These are phyloP conservation scores for Rana temporaria DNA, from an alignment of 2,113 vertebrate species.

Conservation along the genomic window DNA sequence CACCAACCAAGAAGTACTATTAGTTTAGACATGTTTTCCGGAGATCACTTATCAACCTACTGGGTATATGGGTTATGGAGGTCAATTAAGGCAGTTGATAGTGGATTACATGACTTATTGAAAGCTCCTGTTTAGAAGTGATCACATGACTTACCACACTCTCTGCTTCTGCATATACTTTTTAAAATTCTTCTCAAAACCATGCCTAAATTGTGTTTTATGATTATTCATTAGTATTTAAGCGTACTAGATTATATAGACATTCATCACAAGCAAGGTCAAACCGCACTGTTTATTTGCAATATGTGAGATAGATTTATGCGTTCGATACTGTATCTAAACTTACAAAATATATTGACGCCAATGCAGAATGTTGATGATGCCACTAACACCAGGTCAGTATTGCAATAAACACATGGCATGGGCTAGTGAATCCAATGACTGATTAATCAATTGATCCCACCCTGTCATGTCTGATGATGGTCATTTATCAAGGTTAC, in stretches of 20 bases:
- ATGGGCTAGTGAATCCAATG: slow-evolving; percentile 3
- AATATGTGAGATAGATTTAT: slow-evolving; percentile 8
- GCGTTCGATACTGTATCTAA: not conserved
- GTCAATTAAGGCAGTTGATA: too few species aligned
- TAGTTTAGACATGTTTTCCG: too few species aligned
- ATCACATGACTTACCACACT: too few species aligned
- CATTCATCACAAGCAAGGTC: slow-evolving; percentile 10
- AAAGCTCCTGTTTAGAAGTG: too few species aligned
- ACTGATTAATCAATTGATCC: slow-evolving; percentile 40
- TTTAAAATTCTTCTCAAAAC: too few species aligned
- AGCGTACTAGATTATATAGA: not conserved
- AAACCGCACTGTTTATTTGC: slow-evolving; percentile 6
- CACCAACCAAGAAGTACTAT: too few species aligned
- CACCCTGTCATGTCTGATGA: slow-evolving; percentile 26
- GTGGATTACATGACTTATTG: too few species aligned
- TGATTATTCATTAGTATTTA: not conserved
- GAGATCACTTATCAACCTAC: too few species aligned
- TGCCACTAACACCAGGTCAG: slow-evolving; percentile 38
- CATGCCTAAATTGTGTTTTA: too few species aligned
- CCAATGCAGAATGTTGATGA: slow-evolving; percentile 18
- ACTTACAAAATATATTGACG: slow-evolving; percentile 27
- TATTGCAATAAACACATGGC: slow-evolving; percentile 32
- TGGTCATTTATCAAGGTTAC: slow-evolving; percentile 36
- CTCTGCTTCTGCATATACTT: too few species aligned
- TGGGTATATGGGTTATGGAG: too few species aligned